Evolutionary conservation across 2,113 vertebrate genomes (phyloP).

Genomic region (Centrocercus urophasianus): DNA sequence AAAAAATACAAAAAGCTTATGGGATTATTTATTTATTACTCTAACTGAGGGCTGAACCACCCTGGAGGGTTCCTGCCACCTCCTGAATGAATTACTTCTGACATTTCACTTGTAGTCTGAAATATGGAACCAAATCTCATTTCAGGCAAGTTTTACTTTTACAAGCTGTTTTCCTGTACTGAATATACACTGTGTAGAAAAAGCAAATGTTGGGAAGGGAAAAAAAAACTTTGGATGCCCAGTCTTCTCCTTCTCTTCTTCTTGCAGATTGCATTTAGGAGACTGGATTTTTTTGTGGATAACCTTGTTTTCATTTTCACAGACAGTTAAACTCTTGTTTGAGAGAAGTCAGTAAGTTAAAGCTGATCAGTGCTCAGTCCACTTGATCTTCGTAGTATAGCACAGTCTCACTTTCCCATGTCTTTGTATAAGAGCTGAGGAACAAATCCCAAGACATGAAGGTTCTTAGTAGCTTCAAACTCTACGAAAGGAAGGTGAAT

Average conservation of each 20-base stretch:
- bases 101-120: constrained; percentile 26
- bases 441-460: background rate
- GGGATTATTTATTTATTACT: constrained; percentile 35
- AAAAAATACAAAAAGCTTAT: background rate
- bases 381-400: background rate
- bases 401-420: background rate
- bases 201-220: background rate
- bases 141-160: constrained; percentile 28
- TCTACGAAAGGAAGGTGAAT: background rate
- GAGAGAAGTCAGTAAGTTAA: background rate
- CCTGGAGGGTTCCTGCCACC: background rate
- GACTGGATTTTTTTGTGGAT: background rate
- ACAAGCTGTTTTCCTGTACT: constrained; percentile 9
- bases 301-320: background rate
- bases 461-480: background rate
- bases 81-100: constrained; percentile 28
- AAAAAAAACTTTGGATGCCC: background rate
- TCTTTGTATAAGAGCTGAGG: background rate
- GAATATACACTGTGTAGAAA: background rate
- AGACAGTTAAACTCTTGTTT: background rate
- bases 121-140: background rate
- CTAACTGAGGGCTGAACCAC: background rate
- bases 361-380: background rate
- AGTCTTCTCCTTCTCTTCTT: background rate
- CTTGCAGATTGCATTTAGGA: background rate